Evolutionary conservation across 2,888 invertebrate genomes (phyloP), one percentile per base, ranked within the genome.

Genomic region (Tinea pellionella): DNA sequence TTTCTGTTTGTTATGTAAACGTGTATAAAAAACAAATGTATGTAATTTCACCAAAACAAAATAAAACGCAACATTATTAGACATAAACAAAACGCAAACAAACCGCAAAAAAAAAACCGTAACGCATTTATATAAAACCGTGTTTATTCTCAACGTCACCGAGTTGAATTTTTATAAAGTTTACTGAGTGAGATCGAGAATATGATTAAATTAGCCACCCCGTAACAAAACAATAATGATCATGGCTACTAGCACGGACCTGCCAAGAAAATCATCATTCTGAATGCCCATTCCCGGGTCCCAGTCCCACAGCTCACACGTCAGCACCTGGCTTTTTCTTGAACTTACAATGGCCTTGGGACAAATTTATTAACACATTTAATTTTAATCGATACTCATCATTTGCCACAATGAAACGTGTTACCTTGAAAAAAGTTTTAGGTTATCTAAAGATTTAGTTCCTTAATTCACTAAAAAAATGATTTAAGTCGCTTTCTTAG

Each of bases 201-300:
- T 37, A 12, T 12, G 16, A 15, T 16, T 16, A n/a, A n/a, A 57
- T 32, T 32, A 57, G 32, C 30, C 57, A 57, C 57, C n/a, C 57
- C 29, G n/a, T 6, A 55, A n/a, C 18, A 55, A 55, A 24, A 55
- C 18, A 47, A 55, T 24, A 19, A 24, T 24, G 4, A 55, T 11
- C 55, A 19, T 9, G 55, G 11, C 29, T 8, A 13, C 16, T 1
- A 16, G 16, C 32, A 83, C 89, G 89, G 89, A 94, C 94, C 94
- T 94, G 90, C 94, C 94, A 84, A 95, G 91, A 81, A 89, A 91
- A 90, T 95, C 94, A 89, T 95, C 94, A 86, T 91, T 91, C 80
- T 91, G 90, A 73, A 92, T 90, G 78, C 94, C 93, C 88, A 94
- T 90, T 71, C 91, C 92, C 70, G 93, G 91, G 89, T 95, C 95